Evolutionary conservation across 2,113 vertebrate genomes (phyloP).

Genomic region (Carettochelys insculpta): DNA sequence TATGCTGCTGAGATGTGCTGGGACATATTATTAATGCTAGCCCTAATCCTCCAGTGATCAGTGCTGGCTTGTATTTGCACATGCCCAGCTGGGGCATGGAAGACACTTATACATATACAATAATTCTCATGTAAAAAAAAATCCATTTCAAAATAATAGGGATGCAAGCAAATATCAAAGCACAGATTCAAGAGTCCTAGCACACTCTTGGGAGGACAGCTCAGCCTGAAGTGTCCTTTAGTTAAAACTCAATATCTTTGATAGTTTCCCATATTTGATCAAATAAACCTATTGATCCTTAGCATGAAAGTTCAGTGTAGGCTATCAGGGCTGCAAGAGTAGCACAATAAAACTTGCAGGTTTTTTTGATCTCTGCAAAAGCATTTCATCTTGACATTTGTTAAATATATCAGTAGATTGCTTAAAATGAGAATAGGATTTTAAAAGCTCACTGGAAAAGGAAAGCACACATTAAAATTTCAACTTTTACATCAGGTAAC

Average conservation of each 20-base stretch:
- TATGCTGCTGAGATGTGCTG: fast-evolving
- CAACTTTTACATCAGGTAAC: conserved; percentile 56
- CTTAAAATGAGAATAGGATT: conserved; percentile 57
- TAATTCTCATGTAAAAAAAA: not conserved
- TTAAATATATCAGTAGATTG: conserved; percentile 63
- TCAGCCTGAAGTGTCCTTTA: conserved; percentile 51
- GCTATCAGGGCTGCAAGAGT: conserved; percentile 34
- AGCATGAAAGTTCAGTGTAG: conserved; percentile 47
- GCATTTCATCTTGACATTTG: conserved; percentile 74
- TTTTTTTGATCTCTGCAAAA: conserved; percentile 67
- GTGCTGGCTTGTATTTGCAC: not conserved
- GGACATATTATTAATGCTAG: fast-evolving
- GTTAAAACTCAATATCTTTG: conserved; percentile 31
- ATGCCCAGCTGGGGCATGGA: fast-evolving
- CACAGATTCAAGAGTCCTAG: not conserved
- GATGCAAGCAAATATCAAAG: conserved; percentile 20
- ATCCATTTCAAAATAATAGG: not conserved
- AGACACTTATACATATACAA: not conserved
- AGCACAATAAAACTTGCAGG: conserved; percentile 51
- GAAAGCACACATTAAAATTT: conserved; percentile 46
- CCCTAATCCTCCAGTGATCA: fast-evolving
- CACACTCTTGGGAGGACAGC: conserved; percentile 7
- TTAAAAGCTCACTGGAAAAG: conserved; percentile 60
- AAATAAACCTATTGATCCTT: conserved; percentile 67
- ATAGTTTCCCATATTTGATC: conserved; percentile 60